Conservation (phyloP, 2,888 invertebrate species). For the Leptothorax acervorum region DNA sequence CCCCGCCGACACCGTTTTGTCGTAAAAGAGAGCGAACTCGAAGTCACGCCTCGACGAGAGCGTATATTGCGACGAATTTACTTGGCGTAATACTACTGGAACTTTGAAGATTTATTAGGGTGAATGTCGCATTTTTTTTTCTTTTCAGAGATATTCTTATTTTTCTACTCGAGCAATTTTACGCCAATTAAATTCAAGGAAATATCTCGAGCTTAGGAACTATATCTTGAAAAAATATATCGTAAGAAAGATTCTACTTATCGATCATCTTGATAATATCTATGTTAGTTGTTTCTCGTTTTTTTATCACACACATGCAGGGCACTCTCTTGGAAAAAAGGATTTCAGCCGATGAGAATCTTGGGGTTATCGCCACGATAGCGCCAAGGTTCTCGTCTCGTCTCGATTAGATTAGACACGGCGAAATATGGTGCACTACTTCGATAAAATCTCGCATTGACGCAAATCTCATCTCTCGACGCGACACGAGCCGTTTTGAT, state of each 20-base stretch:
- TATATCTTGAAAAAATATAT: background rate
- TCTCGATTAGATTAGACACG: constrained; percentile 66
- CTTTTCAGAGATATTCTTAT: background rate
- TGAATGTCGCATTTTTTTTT: background rate
- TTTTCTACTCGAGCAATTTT: background rate
- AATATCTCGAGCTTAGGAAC: background rate
- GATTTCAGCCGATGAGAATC: constrained; percentile 60
- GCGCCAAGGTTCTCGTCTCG: constrained; percentile 58
- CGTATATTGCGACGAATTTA: background rate
- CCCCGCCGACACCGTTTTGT: constrained; percentile 35
- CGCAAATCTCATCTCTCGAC: constrained; percentile 31
- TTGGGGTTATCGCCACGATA: constrained; percentile 67
- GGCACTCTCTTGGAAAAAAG: constrained; percentile 43
- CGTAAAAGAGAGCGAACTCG: constrained; percentile 57
- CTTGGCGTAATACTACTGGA: background rate
- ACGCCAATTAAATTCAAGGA: background rate
- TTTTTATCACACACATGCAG: constrained; percentile 18
- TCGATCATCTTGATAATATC: constrained; percentile 21
- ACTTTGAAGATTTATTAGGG: background rate
- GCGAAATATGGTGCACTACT: constrained; percentile 52
- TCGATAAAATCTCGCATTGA: constrained; percentile 48
- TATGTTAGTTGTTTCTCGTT: background rate
- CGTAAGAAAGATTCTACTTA: background rate
- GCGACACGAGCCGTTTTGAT: background rate
- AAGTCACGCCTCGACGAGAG: constrained; percentile 47